A percentile compares a stretch with the other conserved stretches of the same genome.
Conservation (phyloP, 2,797 vertebrate species). For the Parotocinclus haroldoi region DNA sequence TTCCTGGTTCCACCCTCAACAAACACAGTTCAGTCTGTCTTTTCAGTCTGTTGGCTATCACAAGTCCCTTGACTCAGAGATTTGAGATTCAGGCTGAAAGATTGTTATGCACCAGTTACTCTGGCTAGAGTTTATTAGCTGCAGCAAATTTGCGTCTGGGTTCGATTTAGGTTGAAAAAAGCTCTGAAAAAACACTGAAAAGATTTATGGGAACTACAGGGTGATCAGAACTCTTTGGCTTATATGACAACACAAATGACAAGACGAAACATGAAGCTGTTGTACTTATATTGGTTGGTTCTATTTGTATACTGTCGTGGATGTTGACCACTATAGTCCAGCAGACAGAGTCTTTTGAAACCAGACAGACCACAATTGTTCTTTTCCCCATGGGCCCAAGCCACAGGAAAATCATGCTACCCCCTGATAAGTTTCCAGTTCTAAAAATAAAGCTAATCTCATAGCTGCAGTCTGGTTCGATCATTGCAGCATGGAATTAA, state of each 20-base stretch:
- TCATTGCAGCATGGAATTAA: neutral
- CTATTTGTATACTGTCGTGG: too few species aligned
- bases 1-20: conserved; percentile 52
- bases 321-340: too few species aligned
- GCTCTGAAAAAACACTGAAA: neutral
- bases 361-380: neutral
- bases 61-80: conserved; percentile 48
- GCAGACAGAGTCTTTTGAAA: too few species aligned
- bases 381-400: conserved; percentile 19
- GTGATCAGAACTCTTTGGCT: neutral
- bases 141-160: conserved; percentile 26
- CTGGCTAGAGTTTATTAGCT: conserved; percentile 33
- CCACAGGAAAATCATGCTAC: conserved; percentile 11
- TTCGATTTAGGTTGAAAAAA: conserved; percentile 11
- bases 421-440: conserved; percentile 27
- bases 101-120: conserved; percentile 31
- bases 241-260: too few species aligned
- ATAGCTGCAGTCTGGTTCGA: conserved; percentile 12
- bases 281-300: too few species aligned
- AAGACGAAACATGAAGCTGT: too few species aligned
- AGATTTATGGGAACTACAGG: neutral
- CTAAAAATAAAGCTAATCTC: conserved; percentile 30
- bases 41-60: conserved; percentile 39
- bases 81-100: conserved; percentile 36
- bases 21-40: conserved; percentile 44